phyloP scores from a whole-genome alignment of 2,113 vertebrate genomes.

The Ptilorrhoa leucosticta region DNA sequence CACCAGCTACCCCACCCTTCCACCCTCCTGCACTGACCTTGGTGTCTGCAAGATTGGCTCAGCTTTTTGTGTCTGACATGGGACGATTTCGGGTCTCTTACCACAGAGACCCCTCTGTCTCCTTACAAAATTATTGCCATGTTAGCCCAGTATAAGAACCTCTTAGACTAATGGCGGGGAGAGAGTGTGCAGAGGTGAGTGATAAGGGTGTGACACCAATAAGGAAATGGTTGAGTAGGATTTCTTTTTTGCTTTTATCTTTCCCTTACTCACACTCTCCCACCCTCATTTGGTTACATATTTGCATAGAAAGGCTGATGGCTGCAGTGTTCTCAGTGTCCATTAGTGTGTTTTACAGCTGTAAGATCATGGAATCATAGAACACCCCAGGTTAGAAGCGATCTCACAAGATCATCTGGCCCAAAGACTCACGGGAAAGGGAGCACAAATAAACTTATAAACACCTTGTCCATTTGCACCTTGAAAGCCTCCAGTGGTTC shows the following conservation, averaged over 20 bases:
- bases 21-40: neutral
- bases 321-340: neutral
- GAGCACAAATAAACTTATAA: neutral
- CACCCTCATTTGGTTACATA: neutral
- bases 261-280: neutral
- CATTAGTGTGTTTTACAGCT: neutral
- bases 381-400: neutral
- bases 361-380: neutral
- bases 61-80: neutral
- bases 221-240: neutral
- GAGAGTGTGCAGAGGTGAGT: neutral
- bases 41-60: neutral
- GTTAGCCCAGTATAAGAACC: neutral
- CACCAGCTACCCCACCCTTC: too few species aligned
- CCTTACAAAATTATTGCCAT: neutral
- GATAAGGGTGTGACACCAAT: neutral
- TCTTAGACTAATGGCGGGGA: neutral
- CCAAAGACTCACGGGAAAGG: fast-evolving
- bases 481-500: neutral
- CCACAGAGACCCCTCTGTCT: neutral
- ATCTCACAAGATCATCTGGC: neutral
- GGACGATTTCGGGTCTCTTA: neutral
- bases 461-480: neutral
- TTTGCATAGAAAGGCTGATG: neutral
- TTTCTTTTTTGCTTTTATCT: neutral